A percentile compares a stretch with the other conserved stretches of the same genome.
Evolutionary conservation across 2,888 invertebrate genomes (phyloP).

Genomic region (Teleogryllus oceanicus): DNA sequence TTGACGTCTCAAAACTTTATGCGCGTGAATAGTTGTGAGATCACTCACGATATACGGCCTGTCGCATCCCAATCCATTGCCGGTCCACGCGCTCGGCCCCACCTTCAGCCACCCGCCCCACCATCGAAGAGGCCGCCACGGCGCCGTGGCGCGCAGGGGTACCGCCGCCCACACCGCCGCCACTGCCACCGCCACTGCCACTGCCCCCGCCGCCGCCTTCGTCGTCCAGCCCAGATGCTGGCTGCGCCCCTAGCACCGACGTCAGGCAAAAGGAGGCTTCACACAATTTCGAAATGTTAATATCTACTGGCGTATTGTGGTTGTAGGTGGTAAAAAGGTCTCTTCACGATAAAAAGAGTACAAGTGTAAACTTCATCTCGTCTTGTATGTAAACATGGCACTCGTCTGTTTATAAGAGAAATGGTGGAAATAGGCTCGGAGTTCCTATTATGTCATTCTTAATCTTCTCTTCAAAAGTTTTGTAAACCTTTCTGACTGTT

Average conservation of each 20-base stretch:
- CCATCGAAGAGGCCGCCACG: too few relatives aligned
- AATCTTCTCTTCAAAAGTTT: slow-evolving; percentile 9
- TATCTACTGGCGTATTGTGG: slow-evolving; percentile 26
- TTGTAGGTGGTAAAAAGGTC: slow-evolving; percentile 20
- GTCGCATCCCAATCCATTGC: too few relatives aligned
- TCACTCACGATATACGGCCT: too few relatives aligned
- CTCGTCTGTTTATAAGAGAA: slow-evolving; percentile 6
- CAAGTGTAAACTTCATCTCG: slow-evolving; percentile 18
- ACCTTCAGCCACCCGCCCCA: too few relatives aligned
- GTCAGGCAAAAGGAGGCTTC: neutral
- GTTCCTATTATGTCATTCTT: slow-evolving; percentile 18
- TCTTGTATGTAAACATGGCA: slow-evolving; percentile 18
- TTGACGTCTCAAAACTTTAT: too few relatives aligned
- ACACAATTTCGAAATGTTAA: slow-evolving; percentile 27
- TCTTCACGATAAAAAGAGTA: slow-evolving; percentile 9
- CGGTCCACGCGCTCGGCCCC: too few relatives aligned
- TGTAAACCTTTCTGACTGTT: neutral
- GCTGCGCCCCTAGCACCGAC: neutral
- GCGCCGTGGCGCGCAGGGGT: too few relatives aligned
- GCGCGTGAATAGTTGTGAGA: too few relatives aligned
- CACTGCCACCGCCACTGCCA: too few relatives aligned
- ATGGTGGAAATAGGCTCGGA: slow-evolving; percentile 10
- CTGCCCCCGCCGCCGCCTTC: neutral
- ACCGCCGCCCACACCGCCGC: too few relatives aligned
- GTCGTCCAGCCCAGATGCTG: neutral